Percentiles rank a stretch among this genome's conserved stretches.
Evolutionary conservation across 2,797 vertebrate genomes (phyloP).

Genomic region (Taeniopygia guttata): DNA sequence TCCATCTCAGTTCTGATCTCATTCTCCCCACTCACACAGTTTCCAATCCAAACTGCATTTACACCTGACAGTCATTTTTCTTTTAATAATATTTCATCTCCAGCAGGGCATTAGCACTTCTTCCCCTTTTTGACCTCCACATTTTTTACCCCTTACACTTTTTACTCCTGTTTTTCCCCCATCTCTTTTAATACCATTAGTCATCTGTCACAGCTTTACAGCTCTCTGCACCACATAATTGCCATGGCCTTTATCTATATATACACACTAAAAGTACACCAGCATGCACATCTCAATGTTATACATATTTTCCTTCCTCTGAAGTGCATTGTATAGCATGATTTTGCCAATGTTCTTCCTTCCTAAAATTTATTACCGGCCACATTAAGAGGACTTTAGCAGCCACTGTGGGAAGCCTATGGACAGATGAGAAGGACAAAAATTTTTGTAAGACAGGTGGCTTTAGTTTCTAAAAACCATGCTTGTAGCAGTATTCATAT

Average conservation of each 20-base stretch:
- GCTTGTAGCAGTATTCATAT: not conserved
- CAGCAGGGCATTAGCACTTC: not conserved
- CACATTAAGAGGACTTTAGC: not conserved
- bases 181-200: not conserved
- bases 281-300: not conserved
- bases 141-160: not conserved
- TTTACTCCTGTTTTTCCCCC: not conserved
- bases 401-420: not conserved
- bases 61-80: conserved; percentile 2
- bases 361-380: not conserved
- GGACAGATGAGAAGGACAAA: not conserved
- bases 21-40: not conserved
- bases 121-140: not conserved
- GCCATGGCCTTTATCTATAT: not conserved
- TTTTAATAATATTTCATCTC: not conserved
- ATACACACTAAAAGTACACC: not conserved
- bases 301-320: not conserved
- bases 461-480: not conserved
- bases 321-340: not conserved
- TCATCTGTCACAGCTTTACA: not conserved
- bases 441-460: not conserved
- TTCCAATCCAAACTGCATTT: not conserved
- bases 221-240: not conserved
- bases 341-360: not conserved
- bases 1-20: not conserved